Conservation (phyloP, 2,113 vertebrate genomes). For the Cynopterus brachyotis region DNA sequence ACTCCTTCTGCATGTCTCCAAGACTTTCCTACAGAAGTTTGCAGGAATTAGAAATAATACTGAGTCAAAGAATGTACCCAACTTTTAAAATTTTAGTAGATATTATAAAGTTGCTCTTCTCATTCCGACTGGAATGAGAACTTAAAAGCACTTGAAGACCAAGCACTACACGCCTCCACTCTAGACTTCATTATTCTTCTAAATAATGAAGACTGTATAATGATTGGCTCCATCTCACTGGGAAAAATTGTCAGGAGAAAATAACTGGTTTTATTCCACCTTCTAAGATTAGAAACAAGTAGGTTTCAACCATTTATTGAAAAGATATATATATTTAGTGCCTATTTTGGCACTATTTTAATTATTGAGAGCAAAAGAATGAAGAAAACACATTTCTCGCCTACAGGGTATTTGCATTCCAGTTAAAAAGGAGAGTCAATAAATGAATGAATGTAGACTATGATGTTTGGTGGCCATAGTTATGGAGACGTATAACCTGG, state of each 20-base stretch:
- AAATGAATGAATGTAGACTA: not conserved
- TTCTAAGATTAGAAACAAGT: not conserved
- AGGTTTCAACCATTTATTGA: not conserved
- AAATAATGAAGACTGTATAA: not conserved
- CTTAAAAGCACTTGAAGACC: not conserved
- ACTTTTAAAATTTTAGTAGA: not conserved
- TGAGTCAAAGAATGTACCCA: not conserved
- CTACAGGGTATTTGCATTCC: not conserved
- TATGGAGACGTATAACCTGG: not conserved
- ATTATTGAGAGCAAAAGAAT: not conserved
- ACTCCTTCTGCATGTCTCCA: not conserved
- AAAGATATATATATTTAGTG: conserved; percentile 19
- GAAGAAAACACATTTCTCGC: not conserved
- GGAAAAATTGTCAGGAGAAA: not conserved
- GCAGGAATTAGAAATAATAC: not conserved
- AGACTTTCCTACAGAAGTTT: not conserved
- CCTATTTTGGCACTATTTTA: not conserved
- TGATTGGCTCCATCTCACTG: not conserved
- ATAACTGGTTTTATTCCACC: not conserved
- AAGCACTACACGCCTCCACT: not conserved
- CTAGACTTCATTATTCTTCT: not conserved
- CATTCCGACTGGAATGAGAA: not conserved
- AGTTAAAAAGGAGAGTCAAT: not conserved
- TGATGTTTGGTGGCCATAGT: not conserved
- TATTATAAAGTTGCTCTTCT: not conserved